Evolutionary conservation across 2,888 invertebrate species (phyloP), one percentile per base, ranked within the genome.

Genomic region (Lasioglossum lativentre): DNA sequence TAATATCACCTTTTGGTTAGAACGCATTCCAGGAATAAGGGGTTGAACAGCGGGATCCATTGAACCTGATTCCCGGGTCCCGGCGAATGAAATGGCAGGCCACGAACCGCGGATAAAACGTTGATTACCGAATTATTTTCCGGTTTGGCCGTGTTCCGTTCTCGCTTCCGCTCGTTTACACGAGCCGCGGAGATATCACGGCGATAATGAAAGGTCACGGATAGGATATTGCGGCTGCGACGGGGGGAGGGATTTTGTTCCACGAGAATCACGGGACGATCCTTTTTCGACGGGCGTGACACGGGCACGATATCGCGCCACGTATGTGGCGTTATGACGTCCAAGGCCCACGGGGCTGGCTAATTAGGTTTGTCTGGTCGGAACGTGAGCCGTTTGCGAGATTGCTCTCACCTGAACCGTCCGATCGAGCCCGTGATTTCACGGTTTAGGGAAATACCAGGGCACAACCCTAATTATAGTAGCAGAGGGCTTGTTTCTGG

Each of bases 61-160:
- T 16, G 30, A 63, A 30, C 59, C 23, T 52, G 52, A 30, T 63
- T 16, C 45, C 14, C 27, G 75, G 40, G 30, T 45, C 45, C 14
- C 59, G 75, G 40, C 71, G 74, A 78, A 79, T 84, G 82, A 86
- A 87, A 84, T 75, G 77, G 71, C 74, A 75, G 68, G 5, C 38
- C 38, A 45, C 19, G 56, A 47, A 6, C n/a, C 70, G 45, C 27
- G 74, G 87, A 79, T 87, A 88, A 75, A 75, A 66, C n/a, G 70
- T 70, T 72, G 77, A 88, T 87, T 82, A 78, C 79, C 82, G 71
- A 79, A 84, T 84, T 82, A 87, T 78, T 80, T 80, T 66, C 80
- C 45, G 59, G 72, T 66, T 75, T 70, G 52, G 45, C 72, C 40
- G 3, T 12, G 14, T 34, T 42, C 30, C 23, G 12, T 19, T 19